phyloP scores from a whole-genome alignment of 2,888 invertebrate species.

The Isoperla grammatica region DNA sequence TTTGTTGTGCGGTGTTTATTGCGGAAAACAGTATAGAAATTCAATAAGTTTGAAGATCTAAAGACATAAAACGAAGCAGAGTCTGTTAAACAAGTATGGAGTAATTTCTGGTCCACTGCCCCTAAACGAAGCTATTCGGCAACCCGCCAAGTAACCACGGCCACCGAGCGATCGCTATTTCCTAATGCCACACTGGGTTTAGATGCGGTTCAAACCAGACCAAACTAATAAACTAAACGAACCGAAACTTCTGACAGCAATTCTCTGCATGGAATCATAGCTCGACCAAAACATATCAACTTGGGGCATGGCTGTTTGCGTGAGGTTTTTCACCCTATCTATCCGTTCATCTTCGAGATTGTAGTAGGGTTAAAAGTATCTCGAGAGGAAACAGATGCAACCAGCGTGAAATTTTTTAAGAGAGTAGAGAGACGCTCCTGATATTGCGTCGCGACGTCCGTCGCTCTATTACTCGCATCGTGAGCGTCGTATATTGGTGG shows the following conservation, averaged over 20 bases:
- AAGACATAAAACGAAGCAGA: too few species aligned
- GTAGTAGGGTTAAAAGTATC: not conserved
- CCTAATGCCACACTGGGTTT: conserved; percentile 15
- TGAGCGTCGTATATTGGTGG: too few species aligned
- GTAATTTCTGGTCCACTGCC: conserved; percentile 1
- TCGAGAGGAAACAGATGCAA: not conserved
- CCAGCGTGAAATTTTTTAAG: conserved; percentile 17
- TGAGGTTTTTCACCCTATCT: not conserved
- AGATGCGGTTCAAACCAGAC: conserved; percentile 11
- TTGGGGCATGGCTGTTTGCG: not conserved
- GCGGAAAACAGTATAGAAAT: too few species aligned
- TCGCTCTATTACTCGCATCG: too few species aligned
- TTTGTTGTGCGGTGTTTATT: too few species aligned
- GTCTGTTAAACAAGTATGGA: not conserved
- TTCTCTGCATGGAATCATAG: not conserved
- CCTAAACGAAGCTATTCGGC: conserved; percentile 13
- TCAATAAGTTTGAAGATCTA: too few species aligned
- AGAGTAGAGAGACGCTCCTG: not conserved
- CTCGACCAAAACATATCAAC: not conserved
- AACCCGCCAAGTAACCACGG: conserved; percentile 13
- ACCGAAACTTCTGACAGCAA: not conserved
- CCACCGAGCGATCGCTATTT: conserved; percentile 4
- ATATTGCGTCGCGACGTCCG: not conserved
- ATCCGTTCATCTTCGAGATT: not conserved
- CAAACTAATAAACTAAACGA: conserved; percentile 9